Evolutionary conservation across 2,888 invertebrate species (phyloP), one percentile per base, ranked within the genome.

Genomic region (Ichneumoninae sp.): DNA sequence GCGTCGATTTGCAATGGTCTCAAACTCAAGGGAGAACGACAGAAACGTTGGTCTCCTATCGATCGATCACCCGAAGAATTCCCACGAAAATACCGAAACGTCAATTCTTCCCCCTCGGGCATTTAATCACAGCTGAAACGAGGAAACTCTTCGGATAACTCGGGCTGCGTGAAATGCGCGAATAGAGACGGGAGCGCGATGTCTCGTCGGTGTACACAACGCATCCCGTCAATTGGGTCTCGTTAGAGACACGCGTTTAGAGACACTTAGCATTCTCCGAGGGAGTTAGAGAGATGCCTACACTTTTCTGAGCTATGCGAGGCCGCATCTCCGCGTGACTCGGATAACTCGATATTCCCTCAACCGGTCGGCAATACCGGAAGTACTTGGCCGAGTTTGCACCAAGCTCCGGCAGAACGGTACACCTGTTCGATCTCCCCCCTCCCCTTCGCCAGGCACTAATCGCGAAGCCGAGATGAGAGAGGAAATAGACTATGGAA

Each of bases 241-340:
- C 87, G 88, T 90, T 90, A 57, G 57, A 57, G 57, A 86, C 86
- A 86, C 85, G 87, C 88, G 85, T 91, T 91, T 91, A 91, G 91
- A 83, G 88, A 87, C 87, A 89, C 86, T 91, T 90, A 90, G 87
- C 89, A 84, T 85, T 84, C 71, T 73, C 63, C 30, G 19, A 16
- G 70, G 13, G 57, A 65, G 65, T 65, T 30, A 44, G 54, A 52
- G 70, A 65, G 47, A 33, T 63, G 36, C 33, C 47, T n/a, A 7
- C 66, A n/a, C 8, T n/a, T 33, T 47, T 19, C 50, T 36, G 10
- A 75, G 65, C 19, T 63, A 22, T 19, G 22, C 33, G 44, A 63
- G 50, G 75, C 33, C 47, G 30, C 54, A 47, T 47, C 54, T 33
- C 63, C 36, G 30, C 63, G 63, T 33, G 13, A 75, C 75, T 50